Evolutionary conservation across 2,113 vertebrate genomes (phyloP).

Genomic region (Chloroceryle aenea): DNA sequence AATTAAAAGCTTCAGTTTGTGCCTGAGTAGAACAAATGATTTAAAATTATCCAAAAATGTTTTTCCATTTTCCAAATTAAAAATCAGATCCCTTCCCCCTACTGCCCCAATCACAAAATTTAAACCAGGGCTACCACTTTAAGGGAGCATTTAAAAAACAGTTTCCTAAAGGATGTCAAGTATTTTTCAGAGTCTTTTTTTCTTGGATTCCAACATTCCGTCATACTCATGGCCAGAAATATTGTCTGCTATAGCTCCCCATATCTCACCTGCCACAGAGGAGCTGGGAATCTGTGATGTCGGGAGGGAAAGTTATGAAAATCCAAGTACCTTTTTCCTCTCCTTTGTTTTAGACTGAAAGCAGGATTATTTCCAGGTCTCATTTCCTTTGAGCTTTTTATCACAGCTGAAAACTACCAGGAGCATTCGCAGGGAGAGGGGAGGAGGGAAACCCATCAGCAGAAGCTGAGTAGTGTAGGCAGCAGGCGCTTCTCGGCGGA

Average conservation of each 20-base stretch:
- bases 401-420: not conserved
- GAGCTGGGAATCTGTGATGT: accelerated
- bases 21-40: not conserved
- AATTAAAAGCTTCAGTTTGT: not conserved
- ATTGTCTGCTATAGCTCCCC: not conserved
- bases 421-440: not conserved
- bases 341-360: not conserved
- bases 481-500: not conserved
- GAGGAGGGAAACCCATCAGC: not conserved
- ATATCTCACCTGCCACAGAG: not conserved
- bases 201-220: not conserved
- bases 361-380: not conserved
- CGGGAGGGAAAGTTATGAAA: not conserved
- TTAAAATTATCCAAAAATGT: not conserved
- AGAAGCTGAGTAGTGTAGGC: not conserved
- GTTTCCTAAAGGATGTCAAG: not conserved
- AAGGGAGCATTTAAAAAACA: not conserved
- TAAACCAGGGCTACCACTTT: not conserved
- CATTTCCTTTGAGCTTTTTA: not conserved
- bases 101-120: not conserved
- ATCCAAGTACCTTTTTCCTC: not conserved
- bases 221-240: not conserved
- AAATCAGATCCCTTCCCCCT: not conserved
- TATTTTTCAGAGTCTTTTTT: not conserved
- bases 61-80: not conserved